phyloP scores from a whole-genome alignment of 2,797 vertebrate species.

The Enteromius afrohamiltoni region DNA sequence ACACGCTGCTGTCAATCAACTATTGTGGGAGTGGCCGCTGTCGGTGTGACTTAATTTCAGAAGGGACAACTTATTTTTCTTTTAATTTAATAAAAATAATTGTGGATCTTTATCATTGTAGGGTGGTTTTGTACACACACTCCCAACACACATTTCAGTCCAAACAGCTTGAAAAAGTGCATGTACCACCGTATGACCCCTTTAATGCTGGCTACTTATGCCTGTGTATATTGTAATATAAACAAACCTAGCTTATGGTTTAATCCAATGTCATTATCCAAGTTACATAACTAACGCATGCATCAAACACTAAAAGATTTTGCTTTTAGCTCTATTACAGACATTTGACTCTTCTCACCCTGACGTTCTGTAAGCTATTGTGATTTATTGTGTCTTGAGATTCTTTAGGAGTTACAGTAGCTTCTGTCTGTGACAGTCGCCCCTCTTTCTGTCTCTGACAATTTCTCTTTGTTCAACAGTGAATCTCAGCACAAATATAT shows the following conservation, averaged over 20 bases:
- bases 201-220: background rate
- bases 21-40: no score
- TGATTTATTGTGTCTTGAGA: conserved; percentile 1
- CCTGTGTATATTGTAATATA: conserved; percentile 36
- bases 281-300: conserved; percentile 8
- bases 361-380: background rate
- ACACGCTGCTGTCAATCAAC: no score
- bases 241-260: conserved; percentile 20
- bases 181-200: no score
- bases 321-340: conserved; percentile 26
- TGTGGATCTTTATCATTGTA: no score
- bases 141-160: no score
- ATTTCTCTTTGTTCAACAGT: conserved; percentile 10
- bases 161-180: no score
- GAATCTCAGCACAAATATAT: background rate
- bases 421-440: conserved; percentile 12
- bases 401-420: conserved; percentile 12
- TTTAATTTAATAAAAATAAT: no score
- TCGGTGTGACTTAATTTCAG: no score
- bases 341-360: background rate
- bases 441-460: background rate
- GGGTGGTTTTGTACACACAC: no score
- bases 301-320: conserved; percentile 43
- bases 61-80: no score
- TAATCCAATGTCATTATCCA: background rate